Evolutionary conservation across 2,113 vertebrate species (phyloP).

Genomic region (Antigone vipio): DNA sequence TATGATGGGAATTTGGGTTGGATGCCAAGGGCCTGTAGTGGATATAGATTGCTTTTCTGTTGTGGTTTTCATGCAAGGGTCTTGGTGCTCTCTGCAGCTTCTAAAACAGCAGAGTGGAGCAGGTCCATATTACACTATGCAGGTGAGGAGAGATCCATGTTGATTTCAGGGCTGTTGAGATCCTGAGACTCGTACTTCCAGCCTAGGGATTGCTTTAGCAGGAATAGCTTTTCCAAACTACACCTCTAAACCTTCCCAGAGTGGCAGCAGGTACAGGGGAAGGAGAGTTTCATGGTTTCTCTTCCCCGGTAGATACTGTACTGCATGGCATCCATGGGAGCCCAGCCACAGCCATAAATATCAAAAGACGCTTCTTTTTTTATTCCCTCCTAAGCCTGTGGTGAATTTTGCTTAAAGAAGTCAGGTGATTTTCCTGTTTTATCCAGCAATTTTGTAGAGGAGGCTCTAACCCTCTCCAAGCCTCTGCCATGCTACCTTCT

Average conservation of each 20-base stretch:
- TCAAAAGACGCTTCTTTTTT: background rate
- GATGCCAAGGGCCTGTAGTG: background rate
- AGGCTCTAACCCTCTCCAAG: background rate
- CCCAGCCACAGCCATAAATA: background rate
- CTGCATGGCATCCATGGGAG: background rate
- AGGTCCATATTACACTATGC: background rate
- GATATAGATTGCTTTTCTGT: background rate
- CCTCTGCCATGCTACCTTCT: background rate
- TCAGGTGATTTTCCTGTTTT: background rate
- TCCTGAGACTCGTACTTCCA: background rate
- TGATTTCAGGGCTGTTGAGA: background rate
- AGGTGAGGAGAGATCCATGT: background rate
- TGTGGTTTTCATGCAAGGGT: background rate
- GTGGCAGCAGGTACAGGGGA: background rate
- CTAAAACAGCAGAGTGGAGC: background rate
- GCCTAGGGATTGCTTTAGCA: background rate
- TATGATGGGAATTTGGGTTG: background rate
- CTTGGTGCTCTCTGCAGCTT: background rate
- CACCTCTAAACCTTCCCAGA: background rate
- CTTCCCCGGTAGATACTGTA: background rate
- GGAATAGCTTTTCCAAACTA: background rate
- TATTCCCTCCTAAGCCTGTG: background rate
- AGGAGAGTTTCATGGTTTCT: background rate
- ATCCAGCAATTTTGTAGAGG: background rate
- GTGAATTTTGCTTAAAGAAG: background rate